These are phyloP conservation scores for Lepidocolaptes lacrymiger DNA, from an alignment of 2,797 vertebrate genomes.

Conservation along the genomic window DNA sequence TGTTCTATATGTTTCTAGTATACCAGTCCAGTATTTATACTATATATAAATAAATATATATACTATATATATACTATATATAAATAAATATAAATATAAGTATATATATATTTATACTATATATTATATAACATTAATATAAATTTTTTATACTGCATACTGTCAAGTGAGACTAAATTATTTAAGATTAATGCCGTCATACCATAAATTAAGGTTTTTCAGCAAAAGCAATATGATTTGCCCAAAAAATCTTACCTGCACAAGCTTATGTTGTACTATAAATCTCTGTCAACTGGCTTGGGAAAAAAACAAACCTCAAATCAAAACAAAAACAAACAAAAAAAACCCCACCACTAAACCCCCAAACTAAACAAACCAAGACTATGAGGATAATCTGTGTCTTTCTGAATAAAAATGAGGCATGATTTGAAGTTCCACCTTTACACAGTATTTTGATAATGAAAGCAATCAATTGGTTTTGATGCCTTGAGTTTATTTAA, in stretches of 20 bases:
- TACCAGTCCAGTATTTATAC: not conserved
- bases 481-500: not conserved
- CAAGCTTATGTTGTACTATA: not conserved
- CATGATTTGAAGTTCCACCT: not conserved
- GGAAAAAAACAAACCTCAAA: not conserved
- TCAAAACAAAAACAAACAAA: not conserved
- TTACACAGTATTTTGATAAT: not conserved
- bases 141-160: not conserved
- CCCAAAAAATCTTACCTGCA: not conserved
- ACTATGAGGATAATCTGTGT: not conserved
- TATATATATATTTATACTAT: too few species aligned
- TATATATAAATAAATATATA: too few species aligned
- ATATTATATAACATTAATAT: not conserved
- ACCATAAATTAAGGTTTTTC: not conserved
- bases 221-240: not conserved
- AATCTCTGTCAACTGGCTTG: not conserved
- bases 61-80: too few species aligned
- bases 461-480: not conserved
- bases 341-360: rapidly evolving
- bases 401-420: not conserved
- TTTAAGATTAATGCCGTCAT: not conserved
- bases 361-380: rapidly evolving
- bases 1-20: not conserved
- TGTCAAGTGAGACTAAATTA: not conserved
- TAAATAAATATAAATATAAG: too few species aligned